Evolutionary conservation across 2,113 vertebrate species (phyloP), one percentile per base, ranked within the genome.

Genomic region (Ciconia maguari): DNA sequence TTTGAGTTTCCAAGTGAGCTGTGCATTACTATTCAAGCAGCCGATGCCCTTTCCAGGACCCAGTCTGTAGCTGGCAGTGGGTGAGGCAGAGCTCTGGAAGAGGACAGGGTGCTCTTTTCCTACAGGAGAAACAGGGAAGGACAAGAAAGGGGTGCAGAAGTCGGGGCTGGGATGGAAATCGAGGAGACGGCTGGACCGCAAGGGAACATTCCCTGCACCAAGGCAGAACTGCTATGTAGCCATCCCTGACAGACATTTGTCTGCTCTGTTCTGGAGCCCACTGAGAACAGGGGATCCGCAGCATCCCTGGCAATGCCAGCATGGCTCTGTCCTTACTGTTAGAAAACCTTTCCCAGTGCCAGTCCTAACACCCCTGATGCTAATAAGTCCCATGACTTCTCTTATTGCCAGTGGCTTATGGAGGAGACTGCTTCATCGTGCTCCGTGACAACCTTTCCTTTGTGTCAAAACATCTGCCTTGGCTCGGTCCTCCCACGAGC

Each of bases 361-460:
- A 41, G 20, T 30, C 58, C 58, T 48, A 42, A 22, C 26, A 10
- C 32, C 13, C 32, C 14, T 9, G 38, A 8, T 38, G 36, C 41
- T 36, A 41, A 26, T 4, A 12, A n/a, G 21, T 15, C 30, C 46
- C 17, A 16, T 26, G 41, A 41, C 24, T 75, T 70, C 51, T 49
- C 5, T 46, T 36, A 34, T 2, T 54, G 42, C 9, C 0, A 0
- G 44, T 51, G 15, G 34, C 29, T 44, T 19, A 13, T 29, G 41
- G 51, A 61, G 20, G 15, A 65, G 17, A 55, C 3, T 0, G 0
- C 42, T 68, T 61, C 55, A 46, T 36, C 0, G 0, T 9, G 1
- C 27, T 22, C 41, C 3, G 0, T 24, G n/a, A 29, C 0, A 2
- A 41, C 17, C 12, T 71, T 46, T 54, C 25, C 46, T 55, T 20